Evolutionary conservation across 1,140 invertebrate genomes (phyloP).

Genomic region (Macrobrachium rosenbergii): DNA sequence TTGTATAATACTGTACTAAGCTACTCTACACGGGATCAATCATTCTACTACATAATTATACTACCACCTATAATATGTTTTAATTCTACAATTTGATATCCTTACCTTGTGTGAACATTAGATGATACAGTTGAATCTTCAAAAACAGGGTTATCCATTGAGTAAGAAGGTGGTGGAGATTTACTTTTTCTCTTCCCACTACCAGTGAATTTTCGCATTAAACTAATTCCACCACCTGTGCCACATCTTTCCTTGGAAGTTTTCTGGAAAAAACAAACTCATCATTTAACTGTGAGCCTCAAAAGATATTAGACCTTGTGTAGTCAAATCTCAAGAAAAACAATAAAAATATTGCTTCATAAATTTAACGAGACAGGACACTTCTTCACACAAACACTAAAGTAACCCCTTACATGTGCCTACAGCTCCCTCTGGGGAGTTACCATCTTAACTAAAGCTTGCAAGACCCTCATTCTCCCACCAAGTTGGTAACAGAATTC

Average conservation of each 20-base stretch:
- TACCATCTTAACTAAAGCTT: no score
- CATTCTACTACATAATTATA: not conserved
- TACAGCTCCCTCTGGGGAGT: no score
- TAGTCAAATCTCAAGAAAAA: no score
- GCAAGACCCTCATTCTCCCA: no score
- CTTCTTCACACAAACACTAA: no score
- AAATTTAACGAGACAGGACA: no score
- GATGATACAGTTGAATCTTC: conserved; percentile 38
- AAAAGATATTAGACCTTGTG: no score
- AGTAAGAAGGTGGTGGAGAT: conserved; percentile 49
- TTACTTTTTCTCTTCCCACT: conserved; percentile 55
- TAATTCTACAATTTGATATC: not conserved
- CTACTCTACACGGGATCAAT: not conserved
- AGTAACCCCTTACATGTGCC: no score
- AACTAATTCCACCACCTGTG: conserved; percentile 42
- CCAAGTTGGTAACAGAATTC: no score
- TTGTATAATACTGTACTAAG: no score
- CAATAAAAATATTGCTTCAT: no score
- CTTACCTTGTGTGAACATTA: conserved; percentile 44
- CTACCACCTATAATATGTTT: not conserved
- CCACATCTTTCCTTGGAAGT: conserved; percentile 43
- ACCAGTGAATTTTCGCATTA: conserved; percentile 52
- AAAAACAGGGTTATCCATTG: conserved; percentile 57
- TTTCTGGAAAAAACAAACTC: conserved; percentile 16
- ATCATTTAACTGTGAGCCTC: no score